Percentiles rank a stretch among this genome's conserved stretches.
Conservation (phyloP, 2,113 vertebrate species). For the Amazona guildingii region DNA sequence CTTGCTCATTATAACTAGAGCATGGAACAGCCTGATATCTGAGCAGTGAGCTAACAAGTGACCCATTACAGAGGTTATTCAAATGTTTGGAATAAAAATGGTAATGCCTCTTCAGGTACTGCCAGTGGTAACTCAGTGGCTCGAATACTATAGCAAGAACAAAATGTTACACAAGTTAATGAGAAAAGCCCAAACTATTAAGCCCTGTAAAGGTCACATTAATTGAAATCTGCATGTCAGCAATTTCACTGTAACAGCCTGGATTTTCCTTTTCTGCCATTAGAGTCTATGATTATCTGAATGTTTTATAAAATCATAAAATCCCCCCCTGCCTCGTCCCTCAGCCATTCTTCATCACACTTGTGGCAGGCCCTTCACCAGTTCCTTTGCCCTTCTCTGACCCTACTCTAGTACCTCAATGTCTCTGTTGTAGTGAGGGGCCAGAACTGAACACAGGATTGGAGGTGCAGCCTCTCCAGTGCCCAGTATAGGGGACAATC, state of each 20-base stretch:
- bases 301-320: not conserved
- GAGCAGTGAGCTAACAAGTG: constrained; percentile 46
- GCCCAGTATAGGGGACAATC: not conserved
- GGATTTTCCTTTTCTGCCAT: not conserved
- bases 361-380: not conserved
- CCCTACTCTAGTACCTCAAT: not conserved
- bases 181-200: not conserved
- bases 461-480: not conserved
- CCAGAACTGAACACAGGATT: not conserved
- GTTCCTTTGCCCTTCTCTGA: not conserved
- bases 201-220: not conserved
- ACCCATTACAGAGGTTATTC: constrained; percentile 64
- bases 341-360: not conserved
- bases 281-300: not conserved
- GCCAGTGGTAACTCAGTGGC: not conserved
- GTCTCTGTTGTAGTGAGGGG: not conserved
- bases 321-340: not conserved
- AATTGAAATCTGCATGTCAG: constrained; percentile 26
- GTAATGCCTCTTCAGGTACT: constrained; percentile 57
- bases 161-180: constrained; percentile 23
- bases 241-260: not conserved
- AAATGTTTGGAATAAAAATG: constrained; percentile 71
- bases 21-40: constrained; percentile 41
- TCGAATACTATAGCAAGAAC: constrained; percentile 13
- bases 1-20: constrained; percentile 3